Conservation (phyloP, 2,797 vertebrate genomes). For the Peromyscus eremicus region DNA sequence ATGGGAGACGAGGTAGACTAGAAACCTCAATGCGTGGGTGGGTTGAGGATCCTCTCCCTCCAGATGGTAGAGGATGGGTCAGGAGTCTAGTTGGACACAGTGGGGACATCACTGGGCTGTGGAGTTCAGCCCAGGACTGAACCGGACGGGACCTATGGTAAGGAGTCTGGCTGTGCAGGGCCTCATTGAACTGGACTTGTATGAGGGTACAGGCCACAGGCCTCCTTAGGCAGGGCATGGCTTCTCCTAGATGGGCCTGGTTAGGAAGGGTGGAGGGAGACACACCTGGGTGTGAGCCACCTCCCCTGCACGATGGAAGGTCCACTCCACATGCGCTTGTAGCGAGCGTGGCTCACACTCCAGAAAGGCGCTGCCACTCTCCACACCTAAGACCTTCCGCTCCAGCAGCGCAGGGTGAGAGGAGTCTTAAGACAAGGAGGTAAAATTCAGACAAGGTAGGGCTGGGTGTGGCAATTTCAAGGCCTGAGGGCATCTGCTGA, state of each 20-base stretch:
- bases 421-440: slow-evolving; percentile 88
- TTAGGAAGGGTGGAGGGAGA: neutral
- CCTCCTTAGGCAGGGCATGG: neutral
- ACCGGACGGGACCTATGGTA: neutral
- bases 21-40: neutral
- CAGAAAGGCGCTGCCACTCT: slow-evolving; percentile 89
- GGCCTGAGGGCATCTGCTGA: neutral
- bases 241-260: neutral
- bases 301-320: slow-evolving; percentile 91
- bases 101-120: accelerated
- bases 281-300: slow-evolving; percentile 92
- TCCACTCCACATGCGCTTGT: slow-evolving; percentile 95
- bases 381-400: slow-evolving; percentile 93
- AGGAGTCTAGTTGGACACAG: accelerated
- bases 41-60: neutral
- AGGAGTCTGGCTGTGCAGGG: neutral
- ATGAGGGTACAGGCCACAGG: neutral
- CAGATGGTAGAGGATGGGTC: neutral
- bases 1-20: neutral
- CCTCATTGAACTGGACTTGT: neutral
- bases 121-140: neutral
- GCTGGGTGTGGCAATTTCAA: neutral
- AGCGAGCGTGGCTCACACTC: slow-evolving; percentile 94
- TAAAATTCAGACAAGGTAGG: neutral
- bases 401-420: slow-evolving; percentile 91